phyloP scores from a whole-genome alignment of 2,888 invertebrate genomes.

The Phalera bucephala region DNA sequence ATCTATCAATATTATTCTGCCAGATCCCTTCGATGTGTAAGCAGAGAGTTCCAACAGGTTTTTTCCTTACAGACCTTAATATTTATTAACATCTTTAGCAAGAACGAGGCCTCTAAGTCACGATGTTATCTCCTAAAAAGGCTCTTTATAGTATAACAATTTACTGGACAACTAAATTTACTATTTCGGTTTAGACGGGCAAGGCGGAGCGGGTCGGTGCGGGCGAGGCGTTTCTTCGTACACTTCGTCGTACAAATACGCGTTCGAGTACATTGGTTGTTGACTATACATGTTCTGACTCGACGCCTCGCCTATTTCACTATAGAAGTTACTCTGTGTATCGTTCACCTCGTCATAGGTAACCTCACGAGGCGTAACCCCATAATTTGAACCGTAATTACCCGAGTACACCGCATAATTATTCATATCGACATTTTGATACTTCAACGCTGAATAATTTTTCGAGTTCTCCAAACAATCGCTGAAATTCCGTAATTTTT shows the following conservation, averaged over 20 bases:
- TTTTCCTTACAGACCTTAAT: too few relatives aligned
- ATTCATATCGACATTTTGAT: constrained; percentile 62
- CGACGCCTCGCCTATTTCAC: constrained; percentile 58
- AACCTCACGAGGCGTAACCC: constrained; percentile 42
- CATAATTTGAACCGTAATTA: constrained; percentile 32
- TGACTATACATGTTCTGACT: constrained; percentile 30
- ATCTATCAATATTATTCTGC: too few relatives aligned
- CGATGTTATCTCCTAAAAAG: too few relatives aligned
- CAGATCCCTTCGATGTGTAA: too few relatives aligned
- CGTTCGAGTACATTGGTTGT: constrained; percentile 42
- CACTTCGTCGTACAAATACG: constrained; percentile 71
- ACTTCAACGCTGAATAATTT: constrained; percentile 69
- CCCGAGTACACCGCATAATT: constrained; percentile 41
- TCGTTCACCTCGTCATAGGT: constrained; percentile 70
- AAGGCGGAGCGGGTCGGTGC: constrained; percentile 84
- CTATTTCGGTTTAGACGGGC: constrained; percentile 66
- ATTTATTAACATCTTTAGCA: too few relatives aligned
- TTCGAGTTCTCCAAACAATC: constrained; percentile 68
- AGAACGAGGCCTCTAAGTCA: too few relatives aligned
- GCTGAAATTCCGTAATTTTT: constrained; percentile 67
- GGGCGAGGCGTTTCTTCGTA: constrained; percentile 74
- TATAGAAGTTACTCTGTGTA: constrained; percentile 63
- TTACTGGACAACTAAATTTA: too few relatives aligned
- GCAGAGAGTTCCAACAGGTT: too few relatives aligned
- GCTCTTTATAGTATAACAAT: too few relatives aligned